These are phyloP conservation scores for Arvicanthis niloticus DNA, from an alignment of 2,113 vertebrate genomes.

Conservation along the genomic window DNA sequence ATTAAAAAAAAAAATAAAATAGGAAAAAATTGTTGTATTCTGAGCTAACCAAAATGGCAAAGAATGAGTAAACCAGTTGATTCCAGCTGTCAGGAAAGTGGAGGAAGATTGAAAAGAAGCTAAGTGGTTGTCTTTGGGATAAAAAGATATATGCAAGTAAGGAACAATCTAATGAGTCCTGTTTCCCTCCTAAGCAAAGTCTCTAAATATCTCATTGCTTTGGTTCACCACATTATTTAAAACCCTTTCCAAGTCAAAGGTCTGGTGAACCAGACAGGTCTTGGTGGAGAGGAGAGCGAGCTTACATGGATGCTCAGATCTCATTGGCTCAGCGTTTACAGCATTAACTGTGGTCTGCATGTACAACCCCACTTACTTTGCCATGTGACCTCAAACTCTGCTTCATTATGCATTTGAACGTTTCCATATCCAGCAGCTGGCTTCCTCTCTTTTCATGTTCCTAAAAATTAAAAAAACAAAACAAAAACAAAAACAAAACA, in stretches of 20 bases:
- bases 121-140: not conserved
- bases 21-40: not conserved
- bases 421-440: conserved; percentile 80
- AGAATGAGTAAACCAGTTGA: conserved; percentile 34
- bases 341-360: not conserved
- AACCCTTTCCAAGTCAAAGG: not conserved
- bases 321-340: conserved; percentile 28
- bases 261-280: not conserved
- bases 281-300: not conserved
- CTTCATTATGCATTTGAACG: conserved; percentile 86
- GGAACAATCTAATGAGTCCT: not conserved
- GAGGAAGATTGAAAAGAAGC: not conserved
- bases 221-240: not conserved
- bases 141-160: not conserved
- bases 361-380: conserved; percentile 78
- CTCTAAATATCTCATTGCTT: conserved; percentile 2
- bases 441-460: conserved; percentile 83
- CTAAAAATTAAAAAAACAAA: conserved; percentile 58
- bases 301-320: not conserved
- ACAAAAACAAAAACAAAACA: no score
- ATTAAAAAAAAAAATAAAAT: not conserved
- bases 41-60: not conserved
- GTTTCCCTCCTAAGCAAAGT: conserved; percentile 21
- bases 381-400: conserved; percentile 82
- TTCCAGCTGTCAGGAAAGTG: not conserved